These are phyloP conservation scores for Pangasius sanitwongsei DNA, from an alignment of 2,797 vertebrate genomes.

Conservation along the genomic window DNA sequence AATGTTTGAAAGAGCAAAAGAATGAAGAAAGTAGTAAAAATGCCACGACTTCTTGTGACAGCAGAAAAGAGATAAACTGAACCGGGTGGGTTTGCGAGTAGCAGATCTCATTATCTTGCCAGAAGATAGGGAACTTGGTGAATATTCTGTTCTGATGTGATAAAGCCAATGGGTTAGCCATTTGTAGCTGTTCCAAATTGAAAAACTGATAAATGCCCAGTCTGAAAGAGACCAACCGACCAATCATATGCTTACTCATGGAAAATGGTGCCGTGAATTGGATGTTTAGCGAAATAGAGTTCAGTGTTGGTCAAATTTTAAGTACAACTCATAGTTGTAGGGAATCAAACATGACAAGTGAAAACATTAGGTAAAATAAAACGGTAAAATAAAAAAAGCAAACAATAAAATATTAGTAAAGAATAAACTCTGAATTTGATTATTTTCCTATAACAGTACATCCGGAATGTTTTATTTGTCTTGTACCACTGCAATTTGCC, in stretches of 20 bases:
- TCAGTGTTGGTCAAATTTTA: background rate
- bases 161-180: background rate
- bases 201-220: background rate
- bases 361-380: background rate
- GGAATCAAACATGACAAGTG: background rate
- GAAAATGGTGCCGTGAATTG: background rate
- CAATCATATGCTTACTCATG: background rate
- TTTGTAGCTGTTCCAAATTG: background rate
- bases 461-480: background rate
- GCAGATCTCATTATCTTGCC: background rate
- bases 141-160: background rate
- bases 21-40: conserved; percentile 15
- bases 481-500: background rate
- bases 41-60: conserved; percentile 43
- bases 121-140: background rate
- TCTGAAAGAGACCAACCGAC: background rate
- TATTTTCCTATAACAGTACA: background rate
- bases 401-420: background rate
- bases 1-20: conserved; percentile 49
- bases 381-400: background rate
- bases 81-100: background rate
- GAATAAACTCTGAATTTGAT: background rate
- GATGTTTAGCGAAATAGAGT: background rate
- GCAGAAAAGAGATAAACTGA: conserved; percentile 2
- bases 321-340: background rate